Base-by-base conservation (phyloP, 2,797 vertebrate species). In the Clamator glandarius region DNA sequence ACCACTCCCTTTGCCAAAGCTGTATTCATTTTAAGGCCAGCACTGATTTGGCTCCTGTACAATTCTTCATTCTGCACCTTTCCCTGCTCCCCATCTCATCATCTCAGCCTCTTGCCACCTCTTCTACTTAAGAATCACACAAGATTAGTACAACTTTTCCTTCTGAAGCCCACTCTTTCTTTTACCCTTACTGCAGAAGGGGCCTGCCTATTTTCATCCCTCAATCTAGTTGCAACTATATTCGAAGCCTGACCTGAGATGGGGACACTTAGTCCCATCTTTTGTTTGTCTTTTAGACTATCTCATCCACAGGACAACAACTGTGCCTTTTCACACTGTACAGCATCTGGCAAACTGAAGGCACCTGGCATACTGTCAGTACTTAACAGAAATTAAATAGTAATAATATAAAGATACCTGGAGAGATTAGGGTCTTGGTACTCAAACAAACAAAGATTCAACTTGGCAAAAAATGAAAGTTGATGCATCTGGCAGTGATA, bases 381-480 rank as follows among this genome's bases (percentile, higher is more conserved):
- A 87, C 52, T 93, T 91, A 95, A 80, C 72, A 92, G 76, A 91
- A 95, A 95, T 95, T 95, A 96, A 95, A 90, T 72, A 90, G 90
- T 76, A 88, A 83, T 96, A 95, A 95, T 82, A 52, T 67, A 84
- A 89, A 95, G 79, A 87, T 62, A 94, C 84, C 81, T 87, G 89
- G 70, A 94, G 95, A 93, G 95, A 90, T 96, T 94, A 96, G 80
- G 82, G 74, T 61, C 44, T 91, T 70, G 54, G 74, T 96, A 69
- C 0, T 2, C 90, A 95, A 92, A 89, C 51, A 84, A 91, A 74
- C 76, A 89, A 69, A 92, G 63, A 85, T 80, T 92, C 89, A 69
- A 36, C 76, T 91, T 88, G 77, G 89, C 63, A 87, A 90, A 90
- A 95, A 97, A 73, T 16, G 19, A 50, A 88, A 92, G 67, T 57